phyloP scores from a whole-genome alignment of 53 echinoderm and acorn worm species.

The Patiria pectinifera region DNA sequence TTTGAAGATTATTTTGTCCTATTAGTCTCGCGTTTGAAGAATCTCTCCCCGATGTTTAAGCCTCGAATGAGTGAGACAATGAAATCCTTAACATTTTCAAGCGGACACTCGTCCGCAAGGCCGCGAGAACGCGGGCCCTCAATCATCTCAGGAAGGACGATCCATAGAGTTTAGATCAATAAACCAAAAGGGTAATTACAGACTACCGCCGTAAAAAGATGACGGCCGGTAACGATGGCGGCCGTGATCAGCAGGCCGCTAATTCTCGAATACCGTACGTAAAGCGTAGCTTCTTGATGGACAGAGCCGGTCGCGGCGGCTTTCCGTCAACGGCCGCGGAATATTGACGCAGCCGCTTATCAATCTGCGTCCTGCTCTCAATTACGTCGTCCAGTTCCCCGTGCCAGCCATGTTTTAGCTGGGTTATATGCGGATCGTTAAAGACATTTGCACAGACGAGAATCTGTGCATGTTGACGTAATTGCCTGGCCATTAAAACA shows the following conservation, averaged over 20 bases:
- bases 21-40: too few relatives aligned
- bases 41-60: too few relatives aligned
- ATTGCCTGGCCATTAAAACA: too few relatives aligned
- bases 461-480: too few relatives aligned
- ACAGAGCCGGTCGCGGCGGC: background rate
- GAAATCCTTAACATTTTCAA: background rate
- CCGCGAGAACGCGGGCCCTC: background rate
- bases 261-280: background rate
- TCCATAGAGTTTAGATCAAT: constrained; percentile 50
- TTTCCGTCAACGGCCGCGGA: background rate
- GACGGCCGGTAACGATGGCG: background rate
- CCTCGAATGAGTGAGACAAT: too few relatives aligned
- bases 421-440: background rate
- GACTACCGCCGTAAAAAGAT: background rate
- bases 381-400: background rate
- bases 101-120: background rate
- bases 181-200: constrained; percentile 47
- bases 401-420: background rate
- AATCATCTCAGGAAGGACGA: constrained; percentile 8
- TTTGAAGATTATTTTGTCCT: too few relatives aligned
- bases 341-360: constrained; percentile 49
- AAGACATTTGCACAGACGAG: background rate
- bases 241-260: background rate
- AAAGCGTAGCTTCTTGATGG: background rate
- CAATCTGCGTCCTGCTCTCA: background rate